phyloP scores from a whole-genome alignment of 2,888 invertebrate genomes.

The Diplazon laetatorius region DNA sequence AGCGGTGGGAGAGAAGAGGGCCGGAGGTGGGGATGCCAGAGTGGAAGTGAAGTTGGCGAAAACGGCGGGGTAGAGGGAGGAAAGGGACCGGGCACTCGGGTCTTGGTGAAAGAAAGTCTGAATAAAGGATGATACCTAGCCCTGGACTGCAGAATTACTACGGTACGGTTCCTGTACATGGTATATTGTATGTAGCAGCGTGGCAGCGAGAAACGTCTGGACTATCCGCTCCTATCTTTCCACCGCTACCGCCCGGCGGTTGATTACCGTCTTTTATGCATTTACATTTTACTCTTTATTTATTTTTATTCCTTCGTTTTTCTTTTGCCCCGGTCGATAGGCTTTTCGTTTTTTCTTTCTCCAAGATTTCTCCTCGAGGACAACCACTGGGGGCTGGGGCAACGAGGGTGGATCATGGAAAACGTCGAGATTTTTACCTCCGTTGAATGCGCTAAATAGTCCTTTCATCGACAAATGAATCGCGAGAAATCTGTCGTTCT shows the following conservation, averaged over 20 bases:
- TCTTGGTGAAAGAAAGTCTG: constrained; percentile 71
- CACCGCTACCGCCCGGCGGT: constrained; percentile 56
- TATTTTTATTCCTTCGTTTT: constrained; percentile 54
- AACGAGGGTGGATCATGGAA: constrained; percentile 27
- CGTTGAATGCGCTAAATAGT: constrained; percentile 38
- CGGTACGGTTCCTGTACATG: constrained; percentile 33
- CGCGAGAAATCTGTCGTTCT: constrained; percentile 34
- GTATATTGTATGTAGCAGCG: constrained; percentile 26
- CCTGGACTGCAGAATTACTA: constrained; percentile 59
- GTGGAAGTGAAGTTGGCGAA: constrained; percentile 46
- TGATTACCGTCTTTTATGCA: constrained; percentile 65
- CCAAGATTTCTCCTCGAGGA: constrained; percentile 54
- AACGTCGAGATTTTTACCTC: constrained; percentile 23
- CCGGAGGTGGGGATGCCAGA: constrained; percentile 25
- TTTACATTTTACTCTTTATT: constrained; percentile 62
- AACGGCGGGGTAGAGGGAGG: constrained; percentile 40
- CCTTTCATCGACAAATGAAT: constrained; percentile 37
- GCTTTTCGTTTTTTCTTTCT: constrained; percentile 31
- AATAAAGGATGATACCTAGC: constrained; percentile 74
- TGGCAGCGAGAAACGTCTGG: constrained; percentile 49
- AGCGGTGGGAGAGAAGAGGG: constrained; percentile 55
- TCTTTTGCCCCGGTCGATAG: constrained; percentile 21
- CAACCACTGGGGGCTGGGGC: constrained; percentile 15
- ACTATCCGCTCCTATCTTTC: constrained; percentile 62
- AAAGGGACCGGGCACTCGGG: constrained; percentile 51